Percentiles rank a stretch among this genome's conserved stretches.
Conservation (phyloP, 2,113 vertebrate species). For the Polypterus senegalus region DNA sequence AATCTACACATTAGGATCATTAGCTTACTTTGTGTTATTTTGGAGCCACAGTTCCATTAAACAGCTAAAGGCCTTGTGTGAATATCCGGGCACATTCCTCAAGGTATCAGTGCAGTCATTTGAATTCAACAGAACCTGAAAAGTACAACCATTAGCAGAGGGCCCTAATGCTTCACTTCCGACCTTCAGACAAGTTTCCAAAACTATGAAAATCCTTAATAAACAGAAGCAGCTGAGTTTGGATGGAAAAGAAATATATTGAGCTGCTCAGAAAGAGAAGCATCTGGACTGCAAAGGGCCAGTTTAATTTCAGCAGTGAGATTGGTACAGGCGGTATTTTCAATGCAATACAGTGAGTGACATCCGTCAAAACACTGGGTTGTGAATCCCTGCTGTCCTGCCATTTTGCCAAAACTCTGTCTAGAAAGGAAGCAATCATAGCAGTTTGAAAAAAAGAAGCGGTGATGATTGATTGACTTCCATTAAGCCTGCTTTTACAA, state of each 20-base stretch:
- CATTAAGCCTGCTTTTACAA: slow-evolving; percentile 51
- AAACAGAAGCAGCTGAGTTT: slow-evolving; percentile 40
- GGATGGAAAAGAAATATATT: slow-evolving; percentile 30
- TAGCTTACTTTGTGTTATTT: no score
- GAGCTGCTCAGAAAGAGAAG: slow-evolving; percentile 37
- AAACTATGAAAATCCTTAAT: slow-evolving; percentile 9
- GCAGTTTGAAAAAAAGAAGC: slow-evolving; percentile 8
- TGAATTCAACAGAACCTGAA: no score
- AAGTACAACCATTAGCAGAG: no score
- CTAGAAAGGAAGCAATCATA: background rate
- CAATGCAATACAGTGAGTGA: slow-evolving; percentile 39
- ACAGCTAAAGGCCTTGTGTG: no score
- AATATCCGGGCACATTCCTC: no score
- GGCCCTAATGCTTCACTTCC: slow-evolving; percentile 2
- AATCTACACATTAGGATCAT: no score
- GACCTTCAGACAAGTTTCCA: slow-evolving; percentile 3
- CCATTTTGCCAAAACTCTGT: slow-evolving; percentile 31
- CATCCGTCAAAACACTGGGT: slow-evolving; percentile 52
- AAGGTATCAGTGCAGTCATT: no score
- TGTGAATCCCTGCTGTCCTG: slow-evolving; percentile 35
- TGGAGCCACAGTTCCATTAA: no score
- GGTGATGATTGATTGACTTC: slow-evolving; percentile 58
- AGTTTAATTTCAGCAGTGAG: slow-evolving; percentile 42
- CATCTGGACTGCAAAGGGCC: slow-evolving; percentile 45
- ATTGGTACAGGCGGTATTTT: slow-evolving; percentile 28